phyloP scores from a whole-genome alignment of 2,113 vertebrate genomes.

The Athene cunicularia region DNA sequence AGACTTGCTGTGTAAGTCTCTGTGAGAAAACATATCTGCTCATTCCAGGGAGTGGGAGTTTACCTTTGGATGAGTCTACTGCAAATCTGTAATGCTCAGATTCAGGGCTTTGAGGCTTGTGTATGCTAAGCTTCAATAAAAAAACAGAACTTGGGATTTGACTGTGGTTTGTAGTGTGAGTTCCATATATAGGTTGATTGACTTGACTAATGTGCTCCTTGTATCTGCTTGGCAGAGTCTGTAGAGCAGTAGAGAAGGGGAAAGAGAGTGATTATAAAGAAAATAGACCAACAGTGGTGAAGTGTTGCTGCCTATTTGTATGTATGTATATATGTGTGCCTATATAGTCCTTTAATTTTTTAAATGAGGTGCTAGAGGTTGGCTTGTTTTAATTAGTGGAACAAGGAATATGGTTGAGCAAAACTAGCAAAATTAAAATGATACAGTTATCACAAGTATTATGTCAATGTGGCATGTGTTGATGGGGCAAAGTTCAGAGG shows the following conservation, averaged over 20 bases:
- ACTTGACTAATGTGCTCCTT: not conserved
- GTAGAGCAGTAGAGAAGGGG: not conserved
- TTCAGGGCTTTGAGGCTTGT: not conserved
- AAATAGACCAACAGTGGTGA: not conserved
- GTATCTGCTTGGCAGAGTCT: not conserved
- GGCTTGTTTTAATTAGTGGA: not conserved
- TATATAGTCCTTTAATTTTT: not conserved
- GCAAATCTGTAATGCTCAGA: not conserved
- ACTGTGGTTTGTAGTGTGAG: not conserved
- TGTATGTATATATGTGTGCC: fast-evolving
- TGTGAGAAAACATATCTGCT: not conserved
- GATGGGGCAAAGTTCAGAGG: not conserved
- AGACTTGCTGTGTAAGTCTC: not conserved
- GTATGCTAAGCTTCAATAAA: fast-evolving
- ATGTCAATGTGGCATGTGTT: not conserved
- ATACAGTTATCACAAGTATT: not conserved
- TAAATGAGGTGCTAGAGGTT: not conserved
- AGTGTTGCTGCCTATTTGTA: not conserved
- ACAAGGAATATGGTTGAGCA: not conserved
- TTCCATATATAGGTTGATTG: not conserved
- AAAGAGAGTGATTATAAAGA: not conserved
- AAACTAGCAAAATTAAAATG: not conserved
- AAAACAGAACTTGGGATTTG: not conserved
- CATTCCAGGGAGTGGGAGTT: not conserved
- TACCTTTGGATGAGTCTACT: not conserved